A percentile compares a stretch with the other conserved stretches of the same genome.
Evolutionary conservation across 2,797 vertebrate species (phyloP).

Genomic region (Anolis apletophallus): DNA sequence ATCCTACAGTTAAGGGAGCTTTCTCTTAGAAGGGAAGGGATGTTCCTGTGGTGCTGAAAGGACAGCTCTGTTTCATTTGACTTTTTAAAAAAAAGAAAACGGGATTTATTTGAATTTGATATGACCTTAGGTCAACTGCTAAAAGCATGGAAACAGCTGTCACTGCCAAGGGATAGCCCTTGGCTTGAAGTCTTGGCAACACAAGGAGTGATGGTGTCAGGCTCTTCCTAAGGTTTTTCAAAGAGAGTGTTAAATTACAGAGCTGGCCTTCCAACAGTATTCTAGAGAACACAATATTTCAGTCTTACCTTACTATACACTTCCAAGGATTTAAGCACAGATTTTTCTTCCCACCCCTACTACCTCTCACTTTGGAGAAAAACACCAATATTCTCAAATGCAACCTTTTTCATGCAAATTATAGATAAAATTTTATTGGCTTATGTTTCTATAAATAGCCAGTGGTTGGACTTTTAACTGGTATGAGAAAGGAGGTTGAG

Average conservation of each 20-base stretch:
- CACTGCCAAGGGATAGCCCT: conserved; percentile 26
- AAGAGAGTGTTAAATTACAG: conserved; percentile 48
- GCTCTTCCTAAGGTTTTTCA: conserved; percentile 39
- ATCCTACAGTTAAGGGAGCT: neutral
- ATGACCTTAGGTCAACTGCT: conserved; percentile 38
- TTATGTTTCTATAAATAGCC: too few relatives aligned
- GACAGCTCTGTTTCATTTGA: conserved; percentile 11
- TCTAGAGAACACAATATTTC: too few relatives aligned
- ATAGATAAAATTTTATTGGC: too few relatives aligned
- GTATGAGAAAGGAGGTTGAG: too few relatives aligned
- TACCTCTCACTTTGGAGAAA: too few relatives aligned
- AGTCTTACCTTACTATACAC: neutral
- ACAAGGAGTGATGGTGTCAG: conserved; percentile 35
- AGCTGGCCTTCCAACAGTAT: neutral
- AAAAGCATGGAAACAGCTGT: conserved; percentile 23
- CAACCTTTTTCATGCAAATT: neutral
- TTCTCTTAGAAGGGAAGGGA: accelerated
- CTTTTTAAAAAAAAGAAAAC: neutral
- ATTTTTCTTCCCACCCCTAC: neutral
- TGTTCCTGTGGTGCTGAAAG: conserved; percentile 22
- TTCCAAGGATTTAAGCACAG: neutral
- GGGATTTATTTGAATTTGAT: conserved; percentile 41
- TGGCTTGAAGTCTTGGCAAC: conserved; percentile 16
- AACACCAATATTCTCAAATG: too few relatives aligned
- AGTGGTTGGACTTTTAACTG: too few relatives aligned